phyloP scores from a whole-genome alignment of 2,888 invertebrate species.

The Epinotia bilunana region DNA sequence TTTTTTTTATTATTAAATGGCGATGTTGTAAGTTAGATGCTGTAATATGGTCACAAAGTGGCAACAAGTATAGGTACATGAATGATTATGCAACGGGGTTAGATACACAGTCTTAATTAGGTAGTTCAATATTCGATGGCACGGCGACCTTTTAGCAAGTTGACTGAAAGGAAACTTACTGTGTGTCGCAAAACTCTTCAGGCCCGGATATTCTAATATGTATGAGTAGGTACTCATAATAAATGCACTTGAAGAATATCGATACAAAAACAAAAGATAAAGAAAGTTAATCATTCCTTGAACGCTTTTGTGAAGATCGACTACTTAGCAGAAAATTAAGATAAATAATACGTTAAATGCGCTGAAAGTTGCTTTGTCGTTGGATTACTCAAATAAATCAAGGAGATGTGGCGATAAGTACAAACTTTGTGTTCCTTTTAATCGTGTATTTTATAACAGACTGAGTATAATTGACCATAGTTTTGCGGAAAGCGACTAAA shows the following conservation, averaged over 20 bases:
- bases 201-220: background rate
- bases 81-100: too few relatives aligned
- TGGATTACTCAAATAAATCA: constrained; percentile 64
- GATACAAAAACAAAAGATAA: constrained; percentile 18
- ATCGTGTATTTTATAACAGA: constrained; percentile 62
- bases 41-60: too few relatives aligned
- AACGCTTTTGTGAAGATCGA: constrained; percentile 41
- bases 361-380: constrained; percentile 43
- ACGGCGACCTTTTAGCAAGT: too few relatives aligned
- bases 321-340: constrained; percentile 48
- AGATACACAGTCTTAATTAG: too few relatives aligned
- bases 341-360: constrained; percentile 48
- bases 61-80: too few relatives aligned
- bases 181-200: too few relatives aligned
- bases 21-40: too few relatives aligned
- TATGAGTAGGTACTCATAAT: background rate
- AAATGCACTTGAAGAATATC: background rate
- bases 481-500: background rate
- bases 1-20: too few relatives aligned
- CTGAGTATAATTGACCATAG: constrained; percentile 56
- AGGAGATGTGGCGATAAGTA: constrained; percentile 61
- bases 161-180: too few relatives aligned
- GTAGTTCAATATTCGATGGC: too few relatives aligned
- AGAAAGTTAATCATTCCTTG: constrained; percentile 27
- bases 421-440: constrained; percentile 50